Conservation (phyloP, 2,113 vertebrate genomes). For the Raphicerus campestris region DNA sequence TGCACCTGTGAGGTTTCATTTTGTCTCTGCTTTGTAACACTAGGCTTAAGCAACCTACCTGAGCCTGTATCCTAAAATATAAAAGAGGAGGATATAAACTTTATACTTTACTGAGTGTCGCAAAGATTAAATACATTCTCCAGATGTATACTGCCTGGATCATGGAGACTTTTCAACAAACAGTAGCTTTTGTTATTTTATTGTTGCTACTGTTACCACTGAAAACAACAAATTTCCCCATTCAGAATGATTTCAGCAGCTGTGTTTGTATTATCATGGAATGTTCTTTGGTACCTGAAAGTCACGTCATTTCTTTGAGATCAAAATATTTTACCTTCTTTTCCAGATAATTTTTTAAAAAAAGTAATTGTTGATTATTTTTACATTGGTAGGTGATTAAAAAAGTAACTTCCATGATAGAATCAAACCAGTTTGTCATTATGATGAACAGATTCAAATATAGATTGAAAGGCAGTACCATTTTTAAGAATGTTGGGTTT, state of each 20-base stretch:
- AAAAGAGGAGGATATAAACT: background rate
- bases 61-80: background rate
- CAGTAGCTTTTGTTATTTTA: background rate
- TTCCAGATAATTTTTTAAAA: background rate
- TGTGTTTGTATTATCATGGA: background rate
- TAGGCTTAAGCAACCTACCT: background rate
- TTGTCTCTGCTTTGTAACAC: background rate
- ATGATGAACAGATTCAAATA: background rate
- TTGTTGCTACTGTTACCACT: background rate
- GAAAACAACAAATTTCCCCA: background rate
- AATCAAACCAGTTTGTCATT: background rate
- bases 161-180: background rate
- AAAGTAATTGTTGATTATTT: background rate
- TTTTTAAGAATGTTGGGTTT: background rate
- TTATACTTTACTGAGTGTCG: background rate
- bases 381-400: background rate
- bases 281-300: background rate
- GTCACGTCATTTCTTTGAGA: background rate
- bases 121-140: background rate
- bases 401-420: background rate
- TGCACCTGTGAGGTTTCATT: background rate
- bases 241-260: background rate
- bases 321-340: background rate
- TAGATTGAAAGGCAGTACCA: background rate
- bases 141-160: background rate